A percentile compares a stretch with the other conserved stretches of the same genome.
Evolutionary conservation across 2,888 invertebrate genomes (phyloP).

Genomic region (Xanthia togata): DNA sequence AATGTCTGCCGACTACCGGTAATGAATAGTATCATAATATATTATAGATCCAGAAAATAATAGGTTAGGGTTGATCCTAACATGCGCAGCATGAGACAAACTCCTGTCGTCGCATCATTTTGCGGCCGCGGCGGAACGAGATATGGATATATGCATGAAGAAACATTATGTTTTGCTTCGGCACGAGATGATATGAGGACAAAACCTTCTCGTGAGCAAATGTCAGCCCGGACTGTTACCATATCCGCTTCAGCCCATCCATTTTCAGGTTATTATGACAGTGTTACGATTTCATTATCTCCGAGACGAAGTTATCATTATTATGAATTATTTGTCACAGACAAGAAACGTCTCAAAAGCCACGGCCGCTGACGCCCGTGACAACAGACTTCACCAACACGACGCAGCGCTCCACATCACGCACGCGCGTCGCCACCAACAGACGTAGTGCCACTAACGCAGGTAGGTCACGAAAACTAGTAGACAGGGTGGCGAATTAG

Average conservation of each 20-base stretch:
- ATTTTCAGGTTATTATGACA: neutral
- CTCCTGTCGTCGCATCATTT: neutral
- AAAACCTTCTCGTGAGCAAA: neutral
- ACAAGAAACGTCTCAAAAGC: conserved; percentile 84
- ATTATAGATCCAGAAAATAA: neutral
- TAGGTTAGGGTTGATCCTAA: neutral
- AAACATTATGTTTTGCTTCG: neutral
- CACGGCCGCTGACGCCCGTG: conserved; percentile 84
- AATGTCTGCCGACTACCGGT: too few species aligned
- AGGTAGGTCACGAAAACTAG: conserved; percentile 54
- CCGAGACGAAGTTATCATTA: neutral
- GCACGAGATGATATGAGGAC: neutral
- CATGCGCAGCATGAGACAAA: neutral
- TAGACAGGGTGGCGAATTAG: neutral
- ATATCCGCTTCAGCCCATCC: neutral
- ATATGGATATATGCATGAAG: neutral
- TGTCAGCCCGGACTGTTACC: neutral
- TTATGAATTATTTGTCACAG: conserved; percentile 67
- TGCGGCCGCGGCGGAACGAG: neutral
- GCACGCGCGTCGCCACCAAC: conserved; percentile 91
- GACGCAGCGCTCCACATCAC: conserved; percentile 91
- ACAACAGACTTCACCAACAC: conserved; percentile 87
- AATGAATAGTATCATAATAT: neutral
- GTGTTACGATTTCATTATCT: neutral
- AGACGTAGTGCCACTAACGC: conserved; percentile 74